Percentiles rank a stretch among this genome's conserved stretches.
Conservation (phyloP, 2,888 invertebrate genomes). For the Pinctada fucata region DNA sequence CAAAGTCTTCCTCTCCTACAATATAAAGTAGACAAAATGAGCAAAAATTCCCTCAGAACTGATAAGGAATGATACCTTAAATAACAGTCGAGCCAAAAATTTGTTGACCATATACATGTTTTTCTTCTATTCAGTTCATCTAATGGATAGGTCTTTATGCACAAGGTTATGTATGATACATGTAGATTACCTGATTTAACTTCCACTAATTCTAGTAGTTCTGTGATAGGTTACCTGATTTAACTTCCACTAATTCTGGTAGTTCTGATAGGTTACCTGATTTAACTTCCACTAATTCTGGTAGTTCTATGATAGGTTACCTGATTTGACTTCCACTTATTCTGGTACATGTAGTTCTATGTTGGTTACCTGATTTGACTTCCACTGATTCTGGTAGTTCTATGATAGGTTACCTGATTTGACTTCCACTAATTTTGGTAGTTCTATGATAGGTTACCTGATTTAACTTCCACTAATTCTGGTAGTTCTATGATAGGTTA, state of each 20-base stretch:
- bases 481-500: constrained; percentile 86
- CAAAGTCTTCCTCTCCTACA: constrained; percentile 92
- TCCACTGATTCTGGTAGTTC: constrained; percentile 80
- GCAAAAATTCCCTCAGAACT: no score
- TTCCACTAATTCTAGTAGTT: constrained; percentile 78
- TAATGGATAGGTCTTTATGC: no score
- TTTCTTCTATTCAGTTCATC: no score
- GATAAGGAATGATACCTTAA: no score
- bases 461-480: constrained; percentile 79
- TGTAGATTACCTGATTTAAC: constrained; percentile 78
- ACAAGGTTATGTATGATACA: constrained; percentile 78
- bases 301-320: constrained; percentile 85
- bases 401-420: constrained; percentile 80
- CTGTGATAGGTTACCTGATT: constrained; percentile 84
- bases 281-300: constrained; percentile 79
- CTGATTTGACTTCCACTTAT: constrained; percentile 79
- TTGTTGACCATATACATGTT: no score
- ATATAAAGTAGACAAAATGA: background rate
- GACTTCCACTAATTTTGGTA: constrained; percentile 80
- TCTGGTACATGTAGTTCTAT: constrained; percentile 83
- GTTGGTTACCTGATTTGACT: constrained; percentile 83
- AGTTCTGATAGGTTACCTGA: constrained; percentile 81
- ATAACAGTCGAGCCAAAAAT: no score
- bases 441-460: constrained; percentile 80
- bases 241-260: constrained; percentile 81